Percentiles rank a stretch among this genome's conserved stretches.
These are phyloP conservation scores for Holothuria scabra DNA, from an alignment of 53 echinoderm and acorn worm genomes.

Conservation along the genomic window DNA sequence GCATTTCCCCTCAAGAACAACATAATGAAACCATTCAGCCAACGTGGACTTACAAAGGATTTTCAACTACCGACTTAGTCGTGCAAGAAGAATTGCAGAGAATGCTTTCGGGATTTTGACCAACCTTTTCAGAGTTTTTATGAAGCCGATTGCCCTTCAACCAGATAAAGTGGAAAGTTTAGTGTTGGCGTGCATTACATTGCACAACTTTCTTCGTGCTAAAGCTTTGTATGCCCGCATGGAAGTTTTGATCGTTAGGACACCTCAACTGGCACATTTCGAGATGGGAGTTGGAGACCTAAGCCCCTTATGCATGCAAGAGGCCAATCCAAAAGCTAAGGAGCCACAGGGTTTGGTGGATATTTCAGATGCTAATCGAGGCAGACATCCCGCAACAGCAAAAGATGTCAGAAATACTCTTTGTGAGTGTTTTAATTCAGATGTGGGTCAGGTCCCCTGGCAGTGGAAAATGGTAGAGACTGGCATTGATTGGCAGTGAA, in stretches of 20 bases:
- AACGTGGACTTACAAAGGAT: conserved; percentile 39
- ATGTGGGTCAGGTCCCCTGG: conserved; percentile 11
- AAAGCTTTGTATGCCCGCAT: background rate
- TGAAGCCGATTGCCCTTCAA: conserved; percentile 35
- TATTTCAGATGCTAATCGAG: background rate
- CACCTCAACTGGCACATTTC: too few species aligned
- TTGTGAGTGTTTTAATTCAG: background rate
- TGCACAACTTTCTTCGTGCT: conserved; percentile 63
- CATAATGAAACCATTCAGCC: conserved; percentile 68
- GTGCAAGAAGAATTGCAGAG: conserved; percentile 56
- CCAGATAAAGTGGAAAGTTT: conserved; percentile 37
- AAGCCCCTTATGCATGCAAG: too few species aligned
- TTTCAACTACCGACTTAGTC: conserved; percentile 51
- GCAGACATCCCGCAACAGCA: background rate
- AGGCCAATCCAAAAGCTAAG: too few species aligned
- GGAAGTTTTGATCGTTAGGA: too few species aligned
- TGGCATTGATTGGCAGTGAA: too few species aligned
- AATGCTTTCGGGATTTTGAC: conserved; percentile 28
- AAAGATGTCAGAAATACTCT: background rate
- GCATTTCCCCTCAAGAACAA: conserved; percentile 60
- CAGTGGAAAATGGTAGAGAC: background rate
- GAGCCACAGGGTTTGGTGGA: background rate
- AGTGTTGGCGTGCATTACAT: conserved; percentile 58
- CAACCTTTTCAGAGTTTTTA: conserved; percentile 58
- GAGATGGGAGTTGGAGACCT: too few species aligned